Conservation (phyloP, 2,888 invertebrate species). For the Diaperis boleti region DNA sequence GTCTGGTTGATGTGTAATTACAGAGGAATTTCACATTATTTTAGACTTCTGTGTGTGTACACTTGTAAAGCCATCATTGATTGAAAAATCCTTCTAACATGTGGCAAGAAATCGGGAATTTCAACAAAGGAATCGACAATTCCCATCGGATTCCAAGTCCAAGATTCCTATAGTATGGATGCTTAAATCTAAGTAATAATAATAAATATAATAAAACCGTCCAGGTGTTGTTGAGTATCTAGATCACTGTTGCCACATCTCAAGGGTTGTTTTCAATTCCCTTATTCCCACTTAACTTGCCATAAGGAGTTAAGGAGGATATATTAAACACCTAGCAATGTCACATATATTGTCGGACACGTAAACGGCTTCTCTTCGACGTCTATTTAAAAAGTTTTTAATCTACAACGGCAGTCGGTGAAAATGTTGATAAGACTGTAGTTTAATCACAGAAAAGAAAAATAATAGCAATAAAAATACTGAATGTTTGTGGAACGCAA, state of each 20-base stretch:
- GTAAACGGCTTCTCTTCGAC: background rate
- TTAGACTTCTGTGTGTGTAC: too few relatives aligned
- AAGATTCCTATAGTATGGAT: constrained; percentile 7
- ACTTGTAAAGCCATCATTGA: background rate
- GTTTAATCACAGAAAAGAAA: background rate
- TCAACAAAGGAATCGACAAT: constrained; percentile 1
- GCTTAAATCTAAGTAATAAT: constrained; percentile 15
- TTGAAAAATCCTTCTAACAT: background rate
- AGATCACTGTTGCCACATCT: constrained; percentile 14
- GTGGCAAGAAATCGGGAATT: background rate
- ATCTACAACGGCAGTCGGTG: background rate
- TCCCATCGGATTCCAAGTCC: background rate
- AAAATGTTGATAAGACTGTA: background rate
- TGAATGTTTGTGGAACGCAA: constrained; percentile 5
- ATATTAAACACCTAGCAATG: constrained; percentile 15
- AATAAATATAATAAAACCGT: constrained; percentile 17
- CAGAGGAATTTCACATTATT: too few relatives aligned
- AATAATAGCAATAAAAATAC: constrained; percentile 5
- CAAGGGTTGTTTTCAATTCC: constrained; percentile 6
- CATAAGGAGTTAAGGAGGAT: constrained; percentile 17
- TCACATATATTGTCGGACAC: constrained; percentile 11
- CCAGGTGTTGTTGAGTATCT: constrained; percentile 28
- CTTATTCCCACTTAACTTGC: constrained; percentile 26
- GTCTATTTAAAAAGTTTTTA: background rate
- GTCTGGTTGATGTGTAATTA: too few relatives aligned